Percentiles rank a stretch among this genome's conserved stretches.
Conservation (phyloP, 1,140 invertebrate species). For the Pseudomyrmex sp. region DNA sequence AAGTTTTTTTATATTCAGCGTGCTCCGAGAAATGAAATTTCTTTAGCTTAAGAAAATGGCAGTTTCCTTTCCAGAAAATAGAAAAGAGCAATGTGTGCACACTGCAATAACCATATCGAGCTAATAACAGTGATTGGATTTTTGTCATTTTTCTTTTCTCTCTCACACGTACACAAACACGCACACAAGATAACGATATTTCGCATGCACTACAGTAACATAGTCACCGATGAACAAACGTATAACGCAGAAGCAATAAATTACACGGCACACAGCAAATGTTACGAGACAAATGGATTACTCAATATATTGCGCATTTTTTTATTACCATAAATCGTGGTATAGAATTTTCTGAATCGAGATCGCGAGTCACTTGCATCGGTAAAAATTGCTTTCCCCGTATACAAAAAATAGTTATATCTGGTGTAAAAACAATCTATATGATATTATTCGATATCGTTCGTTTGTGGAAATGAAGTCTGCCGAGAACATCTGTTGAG, state of each 20-base stretch:
- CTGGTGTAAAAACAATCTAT: no score
- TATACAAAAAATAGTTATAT: conserved; percentile 26
- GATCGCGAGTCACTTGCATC: conserved; percentile 43
- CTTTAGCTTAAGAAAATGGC: conserved; percentile 13
- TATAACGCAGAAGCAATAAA: conserved; percentile 37
- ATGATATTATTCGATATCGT: background rate
- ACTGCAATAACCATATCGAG: conserved; percentile 7
- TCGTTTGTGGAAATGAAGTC: no score
- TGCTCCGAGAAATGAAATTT: conserved; percentile 1
- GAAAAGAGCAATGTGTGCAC: background rate
- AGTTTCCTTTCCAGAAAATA: conserved; percentile 11
- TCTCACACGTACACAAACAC: no score
- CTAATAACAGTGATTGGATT: background rate
- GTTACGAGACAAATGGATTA: conserved; percentile 59
- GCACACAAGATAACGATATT: conserved; percentile 7
- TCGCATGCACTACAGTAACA: conserved; percentile 26
- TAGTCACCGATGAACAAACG: conserved; percentile 25
- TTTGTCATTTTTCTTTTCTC: background rate
- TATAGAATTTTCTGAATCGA: conserved; percentile 21
- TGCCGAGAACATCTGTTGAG: background rate
- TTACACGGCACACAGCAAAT: conserved; percentile 35
- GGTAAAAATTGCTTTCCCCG: conserved; percentile 32
- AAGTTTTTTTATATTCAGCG: conserved; percentile 33
- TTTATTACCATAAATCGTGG: conserved; percentile 54
- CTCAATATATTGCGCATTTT: conserved; percentile 19